Percentiles rank a stretch among this genome's conserved stretches.
phyloP scores from a whole-genome alignment of 2,113 vertebrate genomes.

The Zosterops lateralis region DNA sequence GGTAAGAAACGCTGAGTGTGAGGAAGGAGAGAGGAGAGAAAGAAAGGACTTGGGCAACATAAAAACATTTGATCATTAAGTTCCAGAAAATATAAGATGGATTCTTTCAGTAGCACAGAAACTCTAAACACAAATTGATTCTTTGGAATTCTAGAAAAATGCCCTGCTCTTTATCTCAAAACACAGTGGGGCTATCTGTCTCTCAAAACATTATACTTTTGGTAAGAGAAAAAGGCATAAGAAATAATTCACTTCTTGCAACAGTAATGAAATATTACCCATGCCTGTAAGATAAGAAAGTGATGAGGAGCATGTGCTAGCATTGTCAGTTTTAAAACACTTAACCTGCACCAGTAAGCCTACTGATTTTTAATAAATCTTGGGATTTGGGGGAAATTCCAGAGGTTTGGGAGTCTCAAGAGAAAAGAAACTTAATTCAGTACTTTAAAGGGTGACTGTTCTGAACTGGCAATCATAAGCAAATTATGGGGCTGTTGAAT shows the following conservation, averaged over 20 bases:
- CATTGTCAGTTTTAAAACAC: background rate
- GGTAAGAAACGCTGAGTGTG: background rate
- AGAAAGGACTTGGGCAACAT: background rate
- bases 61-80: background rate
- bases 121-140: background rate
- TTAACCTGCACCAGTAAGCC: background rate
- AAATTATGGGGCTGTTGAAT: background rate
- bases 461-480: background rate
- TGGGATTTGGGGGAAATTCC: conserved; percentile 32
- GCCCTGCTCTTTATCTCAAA: background rate
- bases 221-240: background rate
- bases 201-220: background rate
- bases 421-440: conserved; percentile 16
- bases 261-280: conserved; percentile 45
- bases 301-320: conserved; percentile 28
- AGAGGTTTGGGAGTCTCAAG: conserved; percentile 7
- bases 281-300: conserved; percentile 49
- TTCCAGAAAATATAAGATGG: background rate
- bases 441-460: background rate
- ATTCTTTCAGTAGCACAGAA: background rate
- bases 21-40: background rate
- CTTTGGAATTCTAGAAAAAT: background rate
- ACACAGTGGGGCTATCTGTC: background rate
- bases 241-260: conserved; percentile 29
- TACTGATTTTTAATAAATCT: conserved; percentile 50